Evolutionary conservation across 2,888 invertebrate genomes (phyloP).

Genomic region (Drosophila merina): DNA sequence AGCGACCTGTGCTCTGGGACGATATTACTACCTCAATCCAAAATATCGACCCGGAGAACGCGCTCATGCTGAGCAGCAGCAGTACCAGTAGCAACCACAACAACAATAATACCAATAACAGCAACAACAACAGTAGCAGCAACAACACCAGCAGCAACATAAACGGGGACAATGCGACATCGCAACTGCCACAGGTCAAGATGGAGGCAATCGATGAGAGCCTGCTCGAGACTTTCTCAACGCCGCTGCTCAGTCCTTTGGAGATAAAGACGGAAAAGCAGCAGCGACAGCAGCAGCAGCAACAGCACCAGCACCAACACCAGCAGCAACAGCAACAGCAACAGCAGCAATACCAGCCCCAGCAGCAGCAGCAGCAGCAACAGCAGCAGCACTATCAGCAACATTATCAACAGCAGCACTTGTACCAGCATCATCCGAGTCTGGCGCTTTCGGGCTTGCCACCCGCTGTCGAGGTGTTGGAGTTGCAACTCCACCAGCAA

Average conservation of each 20-base stretch:
- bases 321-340: slow-evolving; percentile 67
- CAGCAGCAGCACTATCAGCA: slow-evolving; percentile 67
- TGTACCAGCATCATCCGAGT: slow-evolving; percentile 83
- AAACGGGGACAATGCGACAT: slow-evolving; percentile 49
- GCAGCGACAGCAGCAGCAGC: slow-evolving; percentile 76
- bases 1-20: slow-evolving; percentile 95
- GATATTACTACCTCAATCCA: slow-evolving; percentile 95
- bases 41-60: slow-evolving; percentile 95
- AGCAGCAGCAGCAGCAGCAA: slow-evolving; percentile 63
- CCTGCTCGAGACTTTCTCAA: slow-evolving; percentile 87
- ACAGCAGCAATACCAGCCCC: slow-evolving; percentile 55
- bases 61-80: slow-evolving; percentile 90
- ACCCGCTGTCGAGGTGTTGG: slow-evolving; percentile 75
- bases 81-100: slow-evolving; percentile 79
- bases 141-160: slow-evolving; percentile 55
- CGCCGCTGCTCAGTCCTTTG: slow-evolving; percentile 90
- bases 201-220: slow-evolving; percentile 90
- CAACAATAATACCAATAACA: slow-evolving; percentile 35
- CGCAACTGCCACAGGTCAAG: slow-evolving; percentile 87
- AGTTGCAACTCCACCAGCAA: slow-evolving; percentile 73
- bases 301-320: slow-evolving; percentile 68
- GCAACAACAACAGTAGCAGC: slow-evolving; percentile 44
- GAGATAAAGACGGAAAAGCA: slow-evolving; percentile 91
- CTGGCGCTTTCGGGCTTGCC: slow-evolving; percentile 70
- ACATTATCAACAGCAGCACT: slow-evolving; percentile 71